Base-by-base conservation (phyloP, 2,113 vertebrate species). In the Merops nubicus region DNA sequence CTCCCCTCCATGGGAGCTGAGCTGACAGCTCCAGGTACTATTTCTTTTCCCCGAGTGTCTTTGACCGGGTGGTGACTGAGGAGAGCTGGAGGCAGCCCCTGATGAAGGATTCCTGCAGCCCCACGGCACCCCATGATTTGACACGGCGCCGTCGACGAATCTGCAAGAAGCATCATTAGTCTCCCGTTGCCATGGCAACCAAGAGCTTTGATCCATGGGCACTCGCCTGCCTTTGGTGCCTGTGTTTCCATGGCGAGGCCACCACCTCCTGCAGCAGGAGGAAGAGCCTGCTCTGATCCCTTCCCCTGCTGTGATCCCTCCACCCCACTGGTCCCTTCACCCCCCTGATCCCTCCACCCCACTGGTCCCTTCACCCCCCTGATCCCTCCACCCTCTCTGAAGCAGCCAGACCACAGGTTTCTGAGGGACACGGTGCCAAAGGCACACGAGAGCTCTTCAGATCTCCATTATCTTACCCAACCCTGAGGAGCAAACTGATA, bases 171-270 rank as follows among this genome's bases (percentile, higher is more conserved):
- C 59, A 87, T 60, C 95, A 45, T 84, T 92, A 81, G 77, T 57
- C 89, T 95, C 60, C 77, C 40, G 14, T 95, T 53, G 6, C 96
- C 89, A 96, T 87, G 38, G 95, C 94, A 97, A 96, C 96, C 57
- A 4, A 21, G 40, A 42, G 65, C 65, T 69, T 38, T 29, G 36
- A 63, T 82, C 5, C 47, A 10, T 21, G 74, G 43, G 77, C 59
- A 2, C 22, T 7, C 19, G 83, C 12, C 8, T 40, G 60, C 63
- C 63, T 29, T 62, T 36, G 60, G 69, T 90, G 69, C 73, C 48
- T 45, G 9, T 11, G 91, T 91, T 91, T 84, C 94, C 94, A 60
- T 76, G 88, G 93, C 20, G 10, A 95, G 86, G 22, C 33, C n/a
- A 23, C 59, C 5, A 38, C 75, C 50, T 51, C 11, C 22, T 64